Conservation (phyloP, 2,888 invertebrate genomes). For the Rapana venosa region DNA sequence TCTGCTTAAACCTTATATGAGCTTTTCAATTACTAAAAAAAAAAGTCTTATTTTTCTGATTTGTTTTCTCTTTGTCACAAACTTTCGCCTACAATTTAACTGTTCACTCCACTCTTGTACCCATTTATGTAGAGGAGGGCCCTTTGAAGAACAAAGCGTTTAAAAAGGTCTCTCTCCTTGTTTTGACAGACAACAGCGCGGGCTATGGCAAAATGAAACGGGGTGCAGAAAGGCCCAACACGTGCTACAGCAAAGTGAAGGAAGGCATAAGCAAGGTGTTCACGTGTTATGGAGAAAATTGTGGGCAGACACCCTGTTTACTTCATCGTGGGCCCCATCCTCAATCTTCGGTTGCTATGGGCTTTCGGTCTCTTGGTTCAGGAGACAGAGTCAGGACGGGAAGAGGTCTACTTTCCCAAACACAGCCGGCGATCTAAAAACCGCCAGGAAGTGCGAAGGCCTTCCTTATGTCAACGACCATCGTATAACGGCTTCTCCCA, state of each 20-base stretch:
- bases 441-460: constrained; percentile 35
- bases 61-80: too few relatives aligned
- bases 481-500: too few relatives aligned
- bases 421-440: constrained; percentile 56
- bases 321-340: constrained; percentile 33
- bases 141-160: too few relatives aligned
- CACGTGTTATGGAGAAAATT: not conserved
- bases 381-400: constrained; percentile 26
- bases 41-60: too few relatives aligned
- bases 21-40: too few relatives aligned
- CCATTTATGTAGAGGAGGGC: too few relatives aligned
- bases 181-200: too few relatives aligned
- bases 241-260: not conserved
- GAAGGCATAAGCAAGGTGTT: not conserved
- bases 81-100: too few relatives aligned
- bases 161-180: too few relatives aligned
- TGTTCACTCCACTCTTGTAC: too few relatives aligned
- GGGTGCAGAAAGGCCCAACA: not conserved
- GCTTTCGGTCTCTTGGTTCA: not conserved
- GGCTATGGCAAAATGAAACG: too few relatives aligned
- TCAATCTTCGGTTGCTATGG: constrained; percentile 35
- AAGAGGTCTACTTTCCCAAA: constrained; percentile 51
- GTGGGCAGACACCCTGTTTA: constrained; percentile 35
- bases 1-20: too few relatives aligned
- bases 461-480: constrained; percentile 47